Evolutionary conservation across 2,797 vertebrate species (phyloP), one percentile per base, ranked within the genome.

Genomic region (Sebastiscus albofasciatus): DNA sequence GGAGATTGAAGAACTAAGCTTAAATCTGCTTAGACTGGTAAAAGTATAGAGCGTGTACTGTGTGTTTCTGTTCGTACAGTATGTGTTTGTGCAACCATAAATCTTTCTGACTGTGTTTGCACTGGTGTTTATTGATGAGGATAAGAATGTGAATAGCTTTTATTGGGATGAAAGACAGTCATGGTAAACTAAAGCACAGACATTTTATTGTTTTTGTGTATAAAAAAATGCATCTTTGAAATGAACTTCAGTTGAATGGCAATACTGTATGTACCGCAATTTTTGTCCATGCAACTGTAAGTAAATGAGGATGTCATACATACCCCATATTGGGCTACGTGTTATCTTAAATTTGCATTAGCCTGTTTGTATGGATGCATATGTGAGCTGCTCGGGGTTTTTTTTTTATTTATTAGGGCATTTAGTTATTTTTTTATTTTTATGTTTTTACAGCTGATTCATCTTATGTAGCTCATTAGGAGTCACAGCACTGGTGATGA

Each of bases 1-100:
- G 29, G 58, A 70, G 56, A 76, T 80, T 78, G 68, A 55, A 74
- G 29, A 77, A 71, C n/a, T 22, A 8, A 22, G 58, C 36, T 55
- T 69, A 64, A 72, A 82, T 81, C n/a, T 39, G 64, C 49, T 75
- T 54, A 22, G 26, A 80, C 62, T 42, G 49, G 64, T 71, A 18
- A 20, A 72, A 70, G 71, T 27, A n/a, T 20, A 20, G 9, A 33
- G 29, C 0, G 3, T 70, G 39, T 36, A 7, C 9, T 68, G 16
- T 62, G n/a, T 12, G n/a, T 58, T 14, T 46, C 36, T 52, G 52
- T 59, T 59, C 67, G 42, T 55, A 49, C 7, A 59, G 26, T 65
- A 6, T 22, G 13, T 8, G 12, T 64, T 39, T 66, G 20, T 18
- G 49, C 60, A 67, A 11, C 42, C 24, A 49, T 68, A 33, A 29